Evolutionary conservation across 2,113 vertebrate genomes (phyloP), one percentile per base, ranked within the genome.

Genomic region (Tachuris rubrigastra): DNA sequence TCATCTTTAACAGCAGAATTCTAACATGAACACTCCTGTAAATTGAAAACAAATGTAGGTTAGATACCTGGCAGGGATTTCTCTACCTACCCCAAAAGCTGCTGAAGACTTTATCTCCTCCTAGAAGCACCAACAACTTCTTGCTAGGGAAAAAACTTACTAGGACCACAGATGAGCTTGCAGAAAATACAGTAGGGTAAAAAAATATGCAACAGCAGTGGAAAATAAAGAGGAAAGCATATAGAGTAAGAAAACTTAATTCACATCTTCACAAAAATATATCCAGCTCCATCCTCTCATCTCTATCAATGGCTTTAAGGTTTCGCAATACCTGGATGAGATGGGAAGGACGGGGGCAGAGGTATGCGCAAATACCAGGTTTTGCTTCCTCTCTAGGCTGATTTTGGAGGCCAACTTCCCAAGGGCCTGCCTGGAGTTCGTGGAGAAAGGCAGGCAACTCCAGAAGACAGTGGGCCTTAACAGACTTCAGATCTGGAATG

Each of bases 11-110:
- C 39, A 85, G 68, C 63, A 90, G 75, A 63, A 35, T 80, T 69
- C 58, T 65, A 49, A 93, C 47, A 21, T 44, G 75, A 83, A 90
- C 52, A 37, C 39, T 76, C 58, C 21, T 22, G 30, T 77, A 92
- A 96, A 96, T 35, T 52, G 79, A 86, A 93, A 90, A 93, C 63
- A 86, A 94, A 90, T 78, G 87, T 88, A 83, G 81, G 67, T 86
- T 95, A 95, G 96, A 95, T 41, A 96, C 59, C 15, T 85, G 91
- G 55, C 22, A 90, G 90, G 44, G 87, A 95, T 91, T 86, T 83
- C 58, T 72, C 59, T 62, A 31, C 62, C 55, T 77, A 56, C 42
- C 55, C 72, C 42, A 56, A 93, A 96, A 85, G 28, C 92, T 88
- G 59, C 53, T 83, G 80, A 86, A 44, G 68, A 52, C 42, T 74